Evolutionary conservation across 2,888 invertebrate species (phyloP), one percentile per base, ranked within the genome.

Genomic region (Chloroclystis v-ata): DNA sequence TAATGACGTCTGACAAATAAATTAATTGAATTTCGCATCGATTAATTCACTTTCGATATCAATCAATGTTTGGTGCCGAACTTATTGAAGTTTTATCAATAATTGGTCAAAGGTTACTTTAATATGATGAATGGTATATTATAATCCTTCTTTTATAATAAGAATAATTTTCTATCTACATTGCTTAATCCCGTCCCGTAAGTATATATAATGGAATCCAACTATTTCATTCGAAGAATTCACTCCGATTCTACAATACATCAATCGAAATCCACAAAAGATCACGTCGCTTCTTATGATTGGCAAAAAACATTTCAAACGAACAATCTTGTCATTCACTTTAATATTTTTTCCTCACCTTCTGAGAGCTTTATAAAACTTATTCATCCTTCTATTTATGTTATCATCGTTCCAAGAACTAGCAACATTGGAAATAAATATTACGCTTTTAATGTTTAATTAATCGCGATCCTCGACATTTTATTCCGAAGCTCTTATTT

Each of bases 1-100:
- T 67, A 65, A 63, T 60, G 64, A 66, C 59, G 61, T 59, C 61
- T 69, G 72, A 75, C 70, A 68, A 72, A 72, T 71, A 57, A 59
- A 59, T 64, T 62, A 49, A 56, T 54, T 49, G 37, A 41, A 51
- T 57, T 45, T 35, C 32, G 26, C 28, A 45, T 49, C 40, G 14
- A 47, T 44, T 47, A 50, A 40, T 39, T 50, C 28, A 40, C 42
- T 42, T 49, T 52, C 26, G 24, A 16, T 29, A 38, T 47, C 30
- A 12, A 16, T 20, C 35, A 35, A 35, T 35, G 10, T n/a, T 33
- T 33, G 14, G n/a, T 20, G 2, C 10, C 2, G 1, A 11, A 24
- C 10, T 20, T 11, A 10, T 24, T 9, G 33, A 16, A 13, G 35
- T 24, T 20, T 20, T 2, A 20, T 20, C 5, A 5, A 20, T 20